These are phyloP conservation scores for Siderastrea siderea DNA, from an alignment of 92 coral and sea anemone species.

Conservation along the genomic window DNA sequence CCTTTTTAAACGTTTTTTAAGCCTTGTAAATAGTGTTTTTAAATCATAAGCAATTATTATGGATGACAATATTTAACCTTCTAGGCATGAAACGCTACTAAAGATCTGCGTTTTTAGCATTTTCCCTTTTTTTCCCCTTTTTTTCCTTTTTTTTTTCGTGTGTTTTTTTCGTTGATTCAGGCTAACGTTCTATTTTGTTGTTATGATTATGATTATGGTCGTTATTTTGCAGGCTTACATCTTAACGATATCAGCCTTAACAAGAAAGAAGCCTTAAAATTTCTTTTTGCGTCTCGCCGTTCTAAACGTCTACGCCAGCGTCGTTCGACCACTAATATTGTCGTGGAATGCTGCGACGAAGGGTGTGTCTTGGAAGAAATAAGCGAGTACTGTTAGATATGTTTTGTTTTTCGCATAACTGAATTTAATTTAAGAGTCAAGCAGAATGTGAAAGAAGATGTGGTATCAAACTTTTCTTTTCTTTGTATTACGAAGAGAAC, in stretches of 20 bases:
- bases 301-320: background rate
- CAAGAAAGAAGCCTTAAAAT: constrained; percentile 32
- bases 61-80: too few species aligned
- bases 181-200: background rate
- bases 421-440: too few species aligned
- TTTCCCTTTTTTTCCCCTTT: background rate
- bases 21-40: background rate
- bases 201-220: background rate
- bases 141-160: background rate
- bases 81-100: background rate
- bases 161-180: background rate
- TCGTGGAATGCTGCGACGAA: constrained; percentile 22
- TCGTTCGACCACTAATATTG: background rate
- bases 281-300: constrained; percentile 2
- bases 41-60: background rate
- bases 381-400: constrained; percentile 19
- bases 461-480: background rate
- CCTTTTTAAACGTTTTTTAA: too few species aligned
- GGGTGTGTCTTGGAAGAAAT: constrained; percentile 9
- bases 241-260: background rate
- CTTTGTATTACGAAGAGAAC: background rate
- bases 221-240: background rate
- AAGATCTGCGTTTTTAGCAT: background rate
- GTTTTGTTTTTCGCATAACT: background rate
- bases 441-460: too few species aligned